Evolutionary conservation across 2,888 invertebrate species (phyloP).

Genomic region (Mongoloraphidia duomilia): DNA sequence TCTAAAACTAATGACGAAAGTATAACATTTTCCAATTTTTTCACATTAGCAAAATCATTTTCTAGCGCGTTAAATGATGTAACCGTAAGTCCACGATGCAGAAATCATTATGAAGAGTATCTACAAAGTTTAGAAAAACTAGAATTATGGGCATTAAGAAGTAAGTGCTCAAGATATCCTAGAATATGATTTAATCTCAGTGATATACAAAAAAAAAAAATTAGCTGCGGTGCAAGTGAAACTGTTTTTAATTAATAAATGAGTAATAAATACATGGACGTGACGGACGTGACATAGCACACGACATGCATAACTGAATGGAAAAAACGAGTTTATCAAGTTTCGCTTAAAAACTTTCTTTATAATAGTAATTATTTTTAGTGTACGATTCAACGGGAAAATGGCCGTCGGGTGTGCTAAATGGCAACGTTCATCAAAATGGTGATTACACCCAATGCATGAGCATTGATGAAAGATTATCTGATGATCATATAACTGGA

Average conservation of each 20-base stretch:
- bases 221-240: no score
- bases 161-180: background rate
- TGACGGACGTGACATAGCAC: no score
- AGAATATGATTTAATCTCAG: no score
- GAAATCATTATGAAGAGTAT: background rate
- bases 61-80: background rate
- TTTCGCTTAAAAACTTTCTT: no score
- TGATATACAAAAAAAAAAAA: no score
- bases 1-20: no score
- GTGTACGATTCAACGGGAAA: constrained; percentile 9
- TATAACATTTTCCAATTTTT: no score
- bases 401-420: constrained; percentile 5
- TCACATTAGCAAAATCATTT: no score
- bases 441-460: constrained; percentile 7
- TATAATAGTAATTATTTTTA: background rate
- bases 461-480: background rate
- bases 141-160: background rate
- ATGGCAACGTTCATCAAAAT: constrained; percentile 6
- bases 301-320: no score
- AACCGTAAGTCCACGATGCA: background rate
- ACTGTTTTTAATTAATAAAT: no score
- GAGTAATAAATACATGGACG: no score
- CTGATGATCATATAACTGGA: background rate
- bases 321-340: no score
- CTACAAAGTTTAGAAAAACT: background rate